Base-by-base conservation (phyloP, 2,888 invertebrate species). In the Meganola albula region DNA sequence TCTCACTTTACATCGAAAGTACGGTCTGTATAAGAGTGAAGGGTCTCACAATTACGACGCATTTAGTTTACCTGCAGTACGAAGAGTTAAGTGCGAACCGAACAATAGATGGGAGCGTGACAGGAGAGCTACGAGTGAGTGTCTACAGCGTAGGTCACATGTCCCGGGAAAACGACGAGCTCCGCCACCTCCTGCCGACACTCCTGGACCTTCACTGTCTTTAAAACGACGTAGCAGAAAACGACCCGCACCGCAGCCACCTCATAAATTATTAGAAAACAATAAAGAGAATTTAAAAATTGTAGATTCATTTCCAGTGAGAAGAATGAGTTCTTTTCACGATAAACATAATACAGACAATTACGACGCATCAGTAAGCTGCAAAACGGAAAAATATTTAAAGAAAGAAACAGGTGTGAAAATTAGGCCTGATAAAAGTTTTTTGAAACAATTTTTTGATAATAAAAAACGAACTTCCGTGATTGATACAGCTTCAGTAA, bases 91-190 rank as follows among this genome's bases (percentile, higher is more conserved):
- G 49, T 37, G 39, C 10, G 54, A 53, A 26, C 33, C 44, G 18
- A 37, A 29, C 8, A 47, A 37, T 34, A 67, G 70, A 49, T 54
- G 44, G 45, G 61, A 69, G 13, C 72, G 83, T 28, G 80, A 83
- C 18, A 75, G 90, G 24, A 77, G 90, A 51, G 89, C 90, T 11
- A 84, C 87, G n/a, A 91, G 90, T 58, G 90, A 91, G 71, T 85
- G 88, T 12, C 87, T 87, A 46, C 88, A 87, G 39, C 87, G 88
- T 26, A 88, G 88, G 45, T 88, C 88, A 3, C 91, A 93, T 76
- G 93, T 93, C 0, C 92, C 92, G 47, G 93, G 93, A 12, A 93
- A 93, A 66, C 75, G 93, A 28, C 89, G 88, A 58, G 93, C 93
- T 0, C 93, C 93, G 3, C 93, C 92, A 0, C 63, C 56, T n/a